Evolutionary conservation across 2,113 vertebrate genomes (phyloP).

Genomic region (Cyprinodon brontotheroides): DNA sequence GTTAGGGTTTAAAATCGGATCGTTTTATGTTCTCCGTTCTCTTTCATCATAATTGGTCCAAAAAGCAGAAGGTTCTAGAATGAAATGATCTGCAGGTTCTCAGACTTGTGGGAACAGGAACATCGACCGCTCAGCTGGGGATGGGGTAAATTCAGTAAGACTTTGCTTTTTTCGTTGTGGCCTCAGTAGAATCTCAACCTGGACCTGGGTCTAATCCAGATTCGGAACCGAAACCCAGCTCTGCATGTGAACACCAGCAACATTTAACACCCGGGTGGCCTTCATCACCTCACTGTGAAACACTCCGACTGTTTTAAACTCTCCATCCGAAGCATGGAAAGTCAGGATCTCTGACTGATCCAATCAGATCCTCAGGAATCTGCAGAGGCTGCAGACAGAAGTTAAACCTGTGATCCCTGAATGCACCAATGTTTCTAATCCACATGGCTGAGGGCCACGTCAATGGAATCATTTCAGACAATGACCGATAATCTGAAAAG

Average conservation of each 20-base stretch:
- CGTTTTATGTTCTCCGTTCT: too few relatives aligned
- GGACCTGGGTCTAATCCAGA: background rate
- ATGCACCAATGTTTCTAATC: background rate
- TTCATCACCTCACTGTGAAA: slow-evolving; percentile 15
- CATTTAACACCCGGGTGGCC: slow-evolving; percentile 44
- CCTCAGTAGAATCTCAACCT: background rate
- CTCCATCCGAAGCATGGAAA: background rate
- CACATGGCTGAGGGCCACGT: background rate
- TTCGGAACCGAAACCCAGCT: background rate
- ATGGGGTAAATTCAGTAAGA: background rate
- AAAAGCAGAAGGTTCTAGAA: background rate
- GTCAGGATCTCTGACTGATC: background rate
- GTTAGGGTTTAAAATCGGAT: background rate
- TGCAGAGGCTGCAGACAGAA: too few relatives aligned
- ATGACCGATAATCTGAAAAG: background rate
- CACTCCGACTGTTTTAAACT: background rate
- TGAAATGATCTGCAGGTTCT: too few relatives aligned
- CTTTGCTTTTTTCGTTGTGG: background rate
- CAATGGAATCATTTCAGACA: background rate
- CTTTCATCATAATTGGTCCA: background rate
- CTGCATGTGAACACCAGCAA: slow-evolving; percentile 7
- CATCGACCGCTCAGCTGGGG: too few relatives aligned
- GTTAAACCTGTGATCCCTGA: background rate
- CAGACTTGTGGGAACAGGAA: too few relatives aligned
- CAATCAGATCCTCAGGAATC: background rate